These are phyloP conservation scores for Burhinus bistriatus DNA, from an alignment of 2,113 vertebrate species.

Conservation along the genomic window DNA sequence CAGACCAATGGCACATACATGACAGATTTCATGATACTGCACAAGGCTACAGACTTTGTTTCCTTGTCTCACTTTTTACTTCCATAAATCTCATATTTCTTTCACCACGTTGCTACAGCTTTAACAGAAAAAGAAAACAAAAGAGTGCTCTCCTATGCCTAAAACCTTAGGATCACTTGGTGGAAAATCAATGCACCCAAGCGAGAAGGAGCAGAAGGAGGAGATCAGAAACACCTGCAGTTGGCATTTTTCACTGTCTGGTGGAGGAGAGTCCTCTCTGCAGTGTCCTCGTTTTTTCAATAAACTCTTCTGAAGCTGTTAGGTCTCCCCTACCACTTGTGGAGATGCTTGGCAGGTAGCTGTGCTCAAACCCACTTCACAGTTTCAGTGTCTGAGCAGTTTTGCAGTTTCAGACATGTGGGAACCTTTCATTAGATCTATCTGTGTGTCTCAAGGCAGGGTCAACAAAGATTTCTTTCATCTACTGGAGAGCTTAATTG, in stretches of 20 bases:
- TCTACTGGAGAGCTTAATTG: conserved; percentile 11
- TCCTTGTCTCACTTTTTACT: background rate
- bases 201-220: background rate
- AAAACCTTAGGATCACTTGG: background rate
- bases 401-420: background rate
- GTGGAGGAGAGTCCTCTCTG: background rate
- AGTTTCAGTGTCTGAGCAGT: background rate
- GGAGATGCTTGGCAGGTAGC: background rate
- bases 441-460: background rate
- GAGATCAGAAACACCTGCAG: background rate
- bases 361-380: background rate
- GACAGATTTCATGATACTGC: background rate
- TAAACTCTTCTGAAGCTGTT: background rate
- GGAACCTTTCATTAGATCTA: conserved; percentile 5
- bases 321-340: background rate
- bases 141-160: background rate
- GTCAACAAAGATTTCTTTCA: conserved; percentile 6
- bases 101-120: background rate
- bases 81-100: background rate
- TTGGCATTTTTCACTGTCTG: background rate
- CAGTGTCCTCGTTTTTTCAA: background rate
- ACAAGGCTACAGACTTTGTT: background rate
- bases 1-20: rapidly evolving
- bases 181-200: background rate
- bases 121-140: background rate